Percentiles rank a stretch among this genome's conserved stretches.
phyloP scores from a whole-genome alignment of 2,113 vertebrate genomes.

The Pyrgilauda ruficollis region DNA sequence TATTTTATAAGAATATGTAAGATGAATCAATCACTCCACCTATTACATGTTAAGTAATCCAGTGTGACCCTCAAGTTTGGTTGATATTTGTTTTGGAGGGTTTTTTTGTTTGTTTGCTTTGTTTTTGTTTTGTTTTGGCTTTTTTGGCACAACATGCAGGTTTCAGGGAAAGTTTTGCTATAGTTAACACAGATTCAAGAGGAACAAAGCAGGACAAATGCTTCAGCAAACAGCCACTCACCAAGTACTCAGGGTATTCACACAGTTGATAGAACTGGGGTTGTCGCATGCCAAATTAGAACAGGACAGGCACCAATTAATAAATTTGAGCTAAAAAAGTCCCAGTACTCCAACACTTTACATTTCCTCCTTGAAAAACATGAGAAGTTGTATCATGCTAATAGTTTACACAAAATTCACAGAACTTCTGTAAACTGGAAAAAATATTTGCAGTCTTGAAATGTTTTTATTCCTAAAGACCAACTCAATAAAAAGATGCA shows the following conservation, averaged over 20 bases:
- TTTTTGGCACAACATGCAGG: not conserved
- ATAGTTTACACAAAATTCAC: not conserved
- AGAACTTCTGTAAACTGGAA: not conserved
- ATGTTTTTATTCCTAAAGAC: not conserved
- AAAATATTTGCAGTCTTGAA: not conserved
- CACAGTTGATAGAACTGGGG: not conserved
- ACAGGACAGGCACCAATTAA: not conserved
- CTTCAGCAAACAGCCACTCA: not conserved
- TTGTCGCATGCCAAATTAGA: not conserved
- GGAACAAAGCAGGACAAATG: not conserved
- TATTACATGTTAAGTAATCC: not conserved
- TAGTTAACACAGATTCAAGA: not conserved
- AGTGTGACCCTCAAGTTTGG: rapidly evolving
- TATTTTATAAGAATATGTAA: not conserved
- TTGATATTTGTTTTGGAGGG: not conserved
- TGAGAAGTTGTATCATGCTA: not conserved
- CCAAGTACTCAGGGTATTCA: not conserved
- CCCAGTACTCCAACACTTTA: not conserved
- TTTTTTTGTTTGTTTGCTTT: not conserved
- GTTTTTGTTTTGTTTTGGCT: not conserved
- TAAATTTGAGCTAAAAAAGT: not conserved
- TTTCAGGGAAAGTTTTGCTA: not conserved
- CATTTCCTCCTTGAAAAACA: not conserved
- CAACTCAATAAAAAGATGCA: not conserved
- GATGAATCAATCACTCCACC: not conserved